These are phyloP conservation scores for Caenorhabditis sp. DNA, from an alignment of 2,888 invertebrate species.

Conservation along the genomic window DNA sequence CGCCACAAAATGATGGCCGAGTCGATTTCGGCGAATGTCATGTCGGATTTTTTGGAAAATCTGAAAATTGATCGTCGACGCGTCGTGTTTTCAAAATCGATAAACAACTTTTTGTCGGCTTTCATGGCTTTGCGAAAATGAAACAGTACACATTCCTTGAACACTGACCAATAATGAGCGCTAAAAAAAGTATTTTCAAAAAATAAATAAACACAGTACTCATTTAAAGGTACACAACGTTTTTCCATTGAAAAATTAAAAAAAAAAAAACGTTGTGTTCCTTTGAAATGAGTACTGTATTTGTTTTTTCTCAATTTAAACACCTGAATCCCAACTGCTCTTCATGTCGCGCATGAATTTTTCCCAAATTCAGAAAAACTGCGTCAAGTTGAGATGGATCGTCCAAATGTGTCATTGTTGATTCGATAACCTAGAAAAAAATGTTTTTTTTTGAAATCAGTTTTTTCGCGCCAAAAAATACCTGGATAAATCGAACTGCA, in stretches of 20 bases:
- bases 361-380: constrained; percentile 52
- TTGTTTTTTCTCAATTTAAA: too few species aligned
- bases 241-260: too few species aligned
- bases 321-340: constrained; percentile 61
- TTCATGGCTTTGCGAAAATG: constrained; percentile 56
- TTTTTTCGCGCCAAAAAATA: too few species aligned
- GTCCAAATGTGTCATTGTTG: constrained; percentile 54
- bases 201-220: too few species aligned
- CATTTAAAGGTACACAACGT: too few species aligned
- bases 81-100: not conserved
- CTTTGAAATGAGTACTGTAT: too few species aligned
- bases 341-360: constrained; percentile 56
- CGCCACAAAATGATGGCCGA: constrained; percentile 57
- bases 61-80: constrained; percentile 24
- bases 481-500: constrained; percentile 54
- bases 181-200: constrained; percentile 12
- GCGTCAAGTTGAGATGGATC: constrained; percentile 48
- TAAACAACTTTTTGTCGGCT: constrained; percentile 36
- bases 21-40: constrained; percentile 51
- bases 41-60: constrained; percentile 30
- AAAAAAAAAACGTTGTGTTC: too few species aligned
- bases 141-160: constrained; percentile 56
- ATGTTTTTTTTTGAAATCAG: constrained; percentile 2
- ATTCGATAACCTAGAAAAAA: constrained; percentile 49
- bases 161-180: constrained; percentile 57